Evolutionary conservation across 2,113 vertebrate genomes (phyloP).

Genomic region (Chrysemys picta): DNA sequence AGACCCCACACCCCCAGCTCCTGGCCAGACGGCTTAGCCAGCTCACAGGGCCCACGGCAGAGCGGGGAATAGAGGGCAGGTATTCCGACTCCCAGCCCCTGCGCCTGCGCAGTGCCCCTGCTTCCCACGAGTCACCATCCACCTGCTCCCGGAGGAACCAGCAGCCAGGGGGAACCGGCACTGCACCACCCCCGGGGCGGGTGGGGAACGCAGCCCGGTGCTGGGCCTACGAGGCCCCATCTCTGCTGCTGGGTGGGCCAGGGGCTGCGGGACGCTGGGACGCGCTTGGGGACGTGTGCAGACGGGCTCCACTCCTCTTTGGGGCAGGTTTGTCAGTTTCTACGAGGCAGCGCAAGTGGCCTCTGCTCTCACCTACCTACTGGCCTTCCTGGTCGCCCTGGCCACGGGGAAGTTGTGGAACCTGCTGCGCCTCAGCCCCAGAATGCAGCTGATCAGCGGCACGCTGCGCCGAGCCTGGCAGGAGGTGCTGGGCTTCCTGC

Average conservation of each 20-base stretch:
- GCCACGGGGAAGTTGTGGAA: conserved; percentile 56
- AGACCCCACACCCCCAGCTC: no score
- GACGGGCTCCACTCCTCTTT: background rate
- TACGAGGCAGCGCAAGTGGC: background rate
- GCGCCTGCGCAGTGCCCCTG: no score
- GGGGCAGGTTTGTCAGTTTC: conserved; percentile 65
- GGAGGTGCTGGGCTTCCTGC: conserved; percentile 51
- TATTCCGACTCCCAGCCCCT: no score
- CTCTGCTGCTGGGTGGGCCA: background rate
- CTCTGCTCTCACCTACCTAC: conserved; percentile 10
- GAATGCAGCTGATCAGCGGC: conserved; percentile 37
- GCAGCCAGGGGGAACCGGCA: background rate
- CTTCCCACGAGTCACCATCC: no score
- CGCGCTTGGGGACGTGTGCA: background rate
- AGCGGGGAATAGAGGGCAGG: no score
- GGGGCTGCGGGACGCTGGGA: no score
- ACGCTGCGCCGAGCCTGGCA: conserved; percentile 62
- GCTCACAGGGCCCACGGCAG: no score
- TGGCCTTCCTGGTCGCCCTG: conserved; percentile 59
- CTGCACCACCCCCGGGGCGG: background rate
- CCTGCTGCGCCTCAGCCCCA: conserved; percentile 35
- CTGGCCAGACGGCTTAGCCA: no score
- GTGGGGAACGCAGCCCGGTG: background rate
- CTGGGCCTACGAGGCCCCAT: background rate
- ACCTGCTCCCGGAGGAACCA: no score